These are phyloP conservation scores for Proisotoma minuta DNA, from an alignment of 2,888 invertebrate genomes.

Conservation along the genomic window DNA sequence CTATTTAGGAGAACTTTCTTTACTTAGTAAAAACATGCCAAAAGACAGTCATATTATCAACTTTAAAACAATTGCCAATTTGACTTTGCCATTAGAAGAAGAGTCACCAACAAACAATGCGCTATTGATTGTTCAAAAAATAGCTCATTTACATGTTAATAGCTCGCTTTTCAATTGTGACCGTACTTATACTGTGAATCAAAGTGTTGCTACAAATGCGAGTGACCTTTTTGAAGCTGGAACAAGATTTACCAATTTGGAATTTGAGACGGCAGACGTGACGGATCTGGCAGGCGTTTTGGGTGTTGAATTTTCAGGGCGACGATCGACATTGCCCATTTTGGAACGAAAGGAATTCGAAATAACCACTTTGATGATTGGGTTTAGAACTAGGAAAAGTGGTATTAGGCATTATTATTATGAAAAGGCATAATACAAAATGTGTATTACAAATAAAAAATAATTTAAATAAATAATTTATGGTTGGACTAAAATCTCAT, in stretches of 20 bases:
- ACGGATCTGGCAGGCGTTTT: conserved; percentile 13
- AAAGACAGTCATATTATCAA: conserved; percentile 75
- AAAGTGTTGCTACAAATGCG: background rate
- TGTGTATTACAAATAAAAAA: no score
- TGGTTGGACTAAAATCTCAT: no score
- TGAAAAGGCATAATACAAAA: no score
- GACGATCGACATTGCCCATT: background rate
- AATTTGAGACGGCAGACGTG: background rate
- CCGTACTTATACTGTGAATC: no score
- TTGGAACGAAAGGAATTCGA: conserved; percentile 11
- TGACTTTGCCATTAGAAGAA: conserved; percentile 53
- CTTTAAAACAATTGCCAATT: conserved; percentile 65
- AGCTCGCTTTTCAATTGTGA: background rate
- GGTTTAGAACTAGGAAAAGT: no score
- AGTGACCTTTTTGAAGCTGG: conserved; percentile 6
- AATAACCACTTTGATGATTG: conserved; percentile 17
- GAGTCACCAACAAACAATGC: conserved; percentile 22
- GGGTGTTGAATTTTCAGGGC: background rate
- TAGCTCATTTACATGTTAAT: conserved; percentile 14
- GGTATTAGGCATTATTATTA: no score
- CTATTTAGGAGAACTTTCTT: background rate
- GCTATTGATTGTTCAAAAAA: conserved; percentile 28
- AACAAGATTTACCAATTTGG: conserved; percentile 8
- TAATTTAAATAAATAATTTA: no score
- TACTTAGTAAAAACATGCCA: conserved; percentile 55